Evolutionary conservation across 1,140 invertebrate genomes (phyloP).

Genomic region (Bombyx mandarina): DNA sequence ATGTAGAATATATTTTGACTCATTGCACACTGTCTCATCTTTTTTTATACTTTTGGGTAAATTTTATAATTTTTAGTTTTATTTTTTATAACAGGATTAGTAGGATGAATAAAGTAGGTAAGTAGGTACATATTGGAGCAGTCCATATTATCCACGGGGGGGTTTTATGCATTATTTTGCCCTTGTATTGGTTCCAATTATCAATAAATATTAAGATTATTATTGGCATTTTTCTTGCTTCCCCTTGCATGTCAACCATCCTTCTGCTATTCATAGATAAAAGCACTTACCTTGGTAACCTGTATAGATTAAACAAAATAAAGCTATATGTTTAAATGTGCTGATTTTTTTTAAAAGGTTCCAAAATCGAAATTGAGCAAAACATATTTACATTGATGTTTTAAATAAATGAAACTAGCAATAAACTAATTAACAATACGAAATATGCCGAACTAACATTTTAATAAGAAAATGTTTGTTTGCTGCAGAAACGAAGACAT

Average conservation of each 20-base stretch:
- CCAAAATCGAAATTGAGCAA: too few species aligned
- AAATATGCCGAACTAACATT: slow-evolving; percentile 20
- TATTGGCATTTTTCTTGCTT: slow-evolving; percentile 55
- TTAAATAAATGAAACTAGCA: too few species aligned
- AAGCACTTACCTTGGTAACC: background rate
- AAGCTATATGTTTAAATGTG: too few species aligned
- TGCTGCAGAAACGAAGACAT: slow-evolving; percentile 60
- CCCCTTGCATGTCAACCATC: slow-evolving; percentile 48
- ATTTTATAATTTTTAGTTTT: slow-evolving; percentile 29
- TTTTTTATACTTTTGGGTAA: too few species aligned
- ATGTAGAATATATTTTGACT: too few species aligned
- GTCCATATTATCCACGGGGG: background rate
- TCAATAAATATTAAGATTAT: slow-evolving; percentile 47
- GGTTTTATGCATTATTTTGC: slow-evolving; percentile 22
- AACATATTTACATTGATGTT: too few species aligned
- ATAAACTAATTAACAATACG: too few species aligned
- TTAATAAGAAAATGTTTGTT: slow-evolving; percentile 47
- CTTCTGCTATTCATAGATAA: slow-evolving; percentile 8
- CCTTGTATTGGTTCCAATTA: slow-evolving; percentile 52
- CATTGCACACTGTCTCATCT: too few species aligned
- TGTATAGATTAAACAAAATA: too few species aligned
- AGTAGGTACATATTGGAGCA: too few species aligned
- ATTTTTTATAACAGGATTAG: slow-evolving; percentile 49
- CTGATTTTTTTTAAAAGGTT: too few species aligned
- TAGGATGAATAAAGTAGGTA: too few species aligned